phyloP scores from a whole-genome alignment of 2,113 vertebrate species.

The Anthoscopus minutus region DNA sequence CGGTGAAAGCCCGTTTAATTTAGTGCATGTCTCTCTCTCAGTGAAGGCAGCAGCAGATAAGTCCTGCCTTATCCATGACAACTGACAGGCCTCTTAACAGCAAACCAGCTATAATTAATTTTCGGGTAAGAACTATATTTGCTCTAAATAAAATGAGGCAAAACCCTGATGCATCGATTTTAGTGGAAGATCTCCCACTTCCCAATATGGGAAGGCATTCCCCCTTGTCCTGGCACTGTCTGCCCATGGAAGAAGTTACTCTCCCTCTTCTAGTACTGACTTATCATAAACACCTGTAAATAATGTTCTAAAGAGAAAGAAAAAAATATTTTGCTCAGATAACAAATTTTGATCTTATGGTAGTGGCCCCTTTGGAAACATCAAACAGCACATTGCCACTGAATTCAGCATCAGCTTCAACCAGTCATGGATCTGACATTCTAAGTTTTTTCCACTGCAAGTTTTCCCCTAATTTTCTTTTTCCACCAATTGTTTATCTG shows the following conservation, averaged over 20 bases:
- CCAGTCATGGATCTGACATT: neutral
- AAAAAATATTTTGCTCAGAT: neutral
- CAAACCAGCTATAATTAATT: constrained; percentile 24
- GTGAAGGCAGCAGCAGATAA: constrained; percentile 37
- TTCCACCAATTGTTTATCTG: neutral
- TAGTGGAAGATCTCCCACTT: neutral
- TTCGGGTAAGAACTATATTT: constrained; percentile 29
- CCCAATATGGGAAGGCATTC: neutral
- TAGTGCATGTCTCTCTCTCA: neutral
- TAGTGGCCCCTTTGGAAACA: neutral
- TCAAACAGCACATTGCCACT: neutral
- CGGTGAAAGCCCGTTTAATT: constrained; percentile 41
- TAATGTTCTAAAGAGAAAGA: neutral
- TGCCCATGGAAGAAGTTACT: neutral
- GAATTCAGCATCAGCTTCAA: neutral
- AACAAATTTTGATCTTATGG: neutral
- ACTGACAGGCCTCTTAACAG: constrained; percentile 34
- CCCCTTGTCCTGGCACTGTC: neutral
- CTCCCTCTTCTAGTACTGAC: neutral
- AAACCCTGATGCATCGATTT: neutral
- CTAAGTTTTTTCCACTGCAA: too few species aligned
- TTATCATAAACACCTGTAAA: neutral
- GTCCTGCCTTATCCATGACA: constrained; percentile 21
- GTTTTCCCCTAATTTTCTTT: neutral
- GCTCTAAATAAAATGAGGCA: neutral